These are phyloP conservation scores for Falcunculus frontatus DNA, from an alignment of 2,113 vertebrate species.

Conservation along the genomic window DNA sequence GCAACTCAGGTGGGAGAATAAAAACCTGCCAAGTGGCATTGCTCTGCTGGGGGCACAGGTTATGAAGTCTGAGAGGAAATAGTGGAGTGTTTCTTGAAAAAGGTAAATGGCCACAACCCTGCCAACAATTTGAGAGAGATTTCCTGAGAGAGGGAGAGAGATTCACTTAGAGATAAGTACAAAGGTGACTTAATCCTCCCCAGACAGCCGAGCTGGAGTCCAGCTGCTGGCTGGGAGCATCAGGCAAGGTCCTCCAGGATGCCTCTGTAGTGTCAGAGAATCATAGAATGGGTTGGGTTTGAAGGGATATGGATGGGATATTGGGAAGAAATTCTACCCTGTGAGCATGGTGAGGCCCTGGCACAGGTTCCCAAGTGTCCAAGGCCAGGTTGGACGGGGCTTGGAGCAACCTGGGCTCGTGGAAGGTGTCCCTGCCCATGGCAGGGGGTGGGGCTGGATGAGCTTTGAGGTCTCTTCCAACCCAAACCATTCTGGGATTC, in stretches of 20 bases:
- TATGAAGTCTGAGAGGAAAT: not conserved
- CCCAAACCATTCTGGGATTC: not conserved
- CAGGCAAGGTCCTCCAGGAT: not conserved
- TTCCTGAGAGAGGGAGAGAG: not conserved
- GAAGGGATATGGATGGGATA: not conserved
- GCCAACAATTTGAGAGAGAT: not conserved
- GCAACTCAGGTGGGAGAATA: not conserved
- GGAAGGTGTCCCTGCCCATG: not conserved
- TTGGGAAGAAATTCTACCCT: not conserved
- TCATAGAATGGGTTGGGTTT: not conserved
- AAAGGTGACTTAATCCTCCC: not conserved
- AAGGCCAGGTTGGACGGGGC: rapidly evolving
- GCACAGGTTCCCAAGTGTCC: not conserved
- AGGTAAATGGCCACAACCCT: not conserved
- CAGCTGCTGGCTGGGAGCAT: not conserved
- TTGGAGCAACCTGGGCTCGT: not conserved
- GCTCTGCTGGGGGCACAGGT: not conserved
- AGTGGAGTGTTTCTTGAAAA: not conserved
- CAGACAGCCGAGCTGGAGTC: not conserved
- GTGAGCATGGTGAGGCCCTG: not conserved
- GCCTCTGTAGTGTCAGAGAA: not conserved
- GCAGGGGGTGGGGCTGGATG: not conserved
- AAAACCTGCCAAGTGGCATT: not conserved
- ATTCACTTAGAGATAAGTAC: not conserved
- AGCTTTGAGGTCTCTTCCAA: not conserved